A percentile compares a stretch with the other conserved stretches of the same genome.
phyloP scores from a whole-genome alignment of 30 jellyfish, hydroid and myxozoan genomes.

The Chrysaora quinquecirrha region DNA sequence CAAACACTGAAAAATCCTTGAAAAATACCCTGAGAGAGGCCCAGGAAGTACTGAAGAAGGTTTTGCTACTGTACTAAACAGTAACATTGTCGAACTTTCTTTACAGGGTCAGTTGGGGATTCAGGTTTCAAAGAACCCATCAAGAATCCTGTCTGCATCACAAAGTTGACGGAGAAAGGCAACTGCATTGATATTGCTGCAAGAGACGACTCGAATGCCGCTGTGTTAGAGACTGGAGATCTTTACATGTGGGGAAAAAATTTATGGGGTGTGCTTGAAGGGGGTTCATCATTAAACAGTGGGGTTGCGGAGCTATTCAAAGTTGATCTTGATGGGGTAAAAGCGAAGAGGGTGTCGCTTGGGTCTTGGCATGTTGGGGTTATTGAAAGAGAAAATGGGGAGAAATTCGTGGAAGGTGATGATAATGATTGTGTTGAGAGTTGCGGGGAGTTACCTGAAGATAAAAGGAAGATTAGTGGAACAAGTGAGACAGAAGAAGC shows the following conservation, averaged over 20 bases:
- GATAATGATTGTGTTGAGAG: neutral
- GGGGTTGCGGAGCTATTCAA: conserved; percentile 16
- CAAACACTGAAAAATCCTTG: no score
- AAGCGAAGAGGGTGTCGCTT: conserved; percentile 11
- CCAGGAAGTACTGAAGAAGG: no score
- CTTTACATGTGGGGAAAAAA: conserved; percentile 61
- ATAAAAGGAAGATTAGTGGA: no score
- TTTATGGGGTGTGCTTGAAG: conserved; percentile 53
- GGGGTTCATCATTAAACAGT: conserved; percentile 17
- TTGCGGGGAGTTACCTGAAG: neutral
- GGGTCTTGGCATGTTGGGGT: conserved; percentile 74
- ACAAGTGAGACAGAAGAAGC: no score
- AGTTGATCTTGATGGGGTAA: neutral
- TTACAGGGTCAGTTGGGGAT: conserved; percentile 49
- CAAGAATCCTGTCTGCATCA: conserved; percentile 12
- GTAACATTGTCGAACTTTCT: no score
- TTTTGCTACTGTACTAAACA: no score
- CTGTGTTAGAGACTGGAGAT: conserved; percentile 35
- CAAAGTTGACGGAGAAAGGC: neutral
- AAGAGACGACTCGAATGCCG: conserved; percentile 50
- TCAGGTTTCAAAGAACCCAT: neutral
- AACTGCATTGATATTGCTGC: conserved; percentile 33
- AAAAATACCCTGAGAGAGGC: no score
- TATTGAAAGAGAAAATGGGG: conserved; percentile 1
- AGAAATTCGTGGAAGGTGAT: neutral